phyloP scores from a whole-genome alignment of 2,888 invertebrate species.

The Coremacera marginata region DNA sequence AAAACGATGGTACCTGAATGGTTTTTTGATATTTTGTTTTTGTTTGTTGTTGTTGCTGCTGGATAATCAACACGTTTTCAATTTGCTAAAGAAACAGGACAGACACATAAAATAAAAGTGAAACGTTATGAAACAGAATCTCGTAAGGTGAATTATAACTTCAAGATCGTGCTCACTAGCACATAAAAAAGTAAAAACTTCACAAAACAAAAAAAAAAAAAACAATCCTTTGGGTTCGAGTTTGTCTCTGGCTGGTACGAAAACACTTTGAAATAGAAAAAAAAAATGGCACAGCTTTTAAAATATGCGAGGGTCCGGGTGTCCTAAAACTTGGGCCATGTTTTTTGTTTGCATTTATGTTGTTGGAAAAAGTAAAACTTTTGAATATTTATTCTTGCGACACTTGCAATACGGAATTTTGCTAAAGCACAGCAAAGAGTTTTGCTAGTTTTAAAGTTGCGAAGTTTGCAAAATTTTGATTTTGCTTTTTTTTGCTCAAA shows the following conservation, averaged over 20 bases:
- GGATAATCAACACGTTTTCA: constrained; percentile 37
- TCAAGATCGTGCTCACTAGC: constrained; percentile 13
- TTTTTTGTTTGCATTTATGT: neutral
- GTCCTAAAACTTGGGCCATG: neutral
- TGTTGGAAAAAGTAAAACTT: neutral
- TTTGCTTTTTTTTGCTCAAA: neutral
- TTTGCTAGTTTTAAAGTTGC: neutral
- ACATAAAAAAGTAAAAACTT: constrained; percentile 48
- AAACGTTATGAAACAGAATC: neutral
- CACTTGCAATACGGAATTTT: neutral
- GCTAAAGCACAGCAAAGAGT: neutral
- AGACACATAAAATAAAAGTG: neutral
- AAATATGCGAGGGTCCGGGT: constrained; percentile 10
- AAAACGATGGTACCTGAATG: neutral
- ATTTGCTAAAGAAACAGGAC: constrained; percentile 22
- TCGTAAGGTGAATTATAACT: constrained; percentile 32
- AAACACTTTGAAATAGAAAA: neutral
- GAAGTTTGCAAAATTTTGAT: neutral
- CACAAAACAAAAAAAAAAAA: neutral
- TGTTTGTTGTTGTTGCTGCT: neutral
- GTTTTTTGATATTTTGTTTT: neutral
- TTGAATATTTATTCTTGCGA: constrained; percentile 1
- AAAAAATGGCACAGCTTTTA: constrained; percentile 20
- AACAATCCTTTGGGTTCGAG: constrained; percentile 54
- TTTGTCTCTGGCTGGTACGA: constrained; percentile 49